phyloP scores from a whole-genome alignment of 2,797 vertebrate genomes.

The Allobates femoralis region DNA sequence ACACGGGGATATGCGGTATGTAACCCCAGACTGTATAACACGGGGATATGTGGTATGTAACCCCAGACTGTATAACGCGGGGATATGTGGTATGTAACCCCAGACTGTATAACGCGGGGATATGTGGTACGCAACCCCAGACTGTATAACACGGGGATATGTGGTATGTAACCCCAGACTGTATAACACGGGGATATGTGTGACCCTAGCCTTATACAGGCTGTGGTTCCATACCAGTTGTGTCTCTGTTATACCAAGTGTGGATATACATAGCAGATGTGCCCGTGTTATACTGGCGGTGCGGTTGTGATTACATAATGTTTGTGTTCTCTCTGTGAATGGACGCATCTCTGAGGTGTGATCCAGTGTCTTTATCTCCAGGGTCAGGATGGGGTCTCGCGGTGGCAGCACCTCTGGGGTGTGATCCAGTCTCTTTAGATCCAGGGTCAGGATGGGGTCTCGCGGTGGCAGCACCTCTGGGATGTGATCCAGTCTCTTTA shows the following conservation, averaged over 20 bases:
- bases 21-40: too few species aligned
- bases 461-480: slow-evolving; percentile 1
- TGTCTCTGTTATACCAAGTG: not conserved
- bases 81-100: too few species aligned
- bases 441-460: not conserved
- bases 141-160: too few species aligned
- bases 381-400: not conserved
- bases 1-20: too few species aligned
- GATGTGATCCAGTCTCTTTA: not conserved
- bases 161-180: too few species aligned
- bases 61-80: too few species aligned
- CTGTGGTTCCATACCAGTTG: not conserved
- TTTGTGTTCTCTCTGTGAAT: too few species aligned
- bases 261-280: not conserved
- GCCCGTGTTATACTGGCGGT: not conserved
- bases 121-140: too few species aligned
- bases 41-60: too few species aligned
- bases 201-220: too few species aligned
- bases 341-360: not conserved
- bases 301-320: not conserved
- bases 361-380: not conserved
- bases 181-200: too few species aligned
- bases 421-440: not conserved
- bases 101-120: too few species aligned
- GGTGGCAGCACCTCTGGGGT: slow-evolving; percentile 12